phyloP scores from a whole-genome alignment of 2,113 vertebrate species.

The Heterotis niloticus region DNA sequence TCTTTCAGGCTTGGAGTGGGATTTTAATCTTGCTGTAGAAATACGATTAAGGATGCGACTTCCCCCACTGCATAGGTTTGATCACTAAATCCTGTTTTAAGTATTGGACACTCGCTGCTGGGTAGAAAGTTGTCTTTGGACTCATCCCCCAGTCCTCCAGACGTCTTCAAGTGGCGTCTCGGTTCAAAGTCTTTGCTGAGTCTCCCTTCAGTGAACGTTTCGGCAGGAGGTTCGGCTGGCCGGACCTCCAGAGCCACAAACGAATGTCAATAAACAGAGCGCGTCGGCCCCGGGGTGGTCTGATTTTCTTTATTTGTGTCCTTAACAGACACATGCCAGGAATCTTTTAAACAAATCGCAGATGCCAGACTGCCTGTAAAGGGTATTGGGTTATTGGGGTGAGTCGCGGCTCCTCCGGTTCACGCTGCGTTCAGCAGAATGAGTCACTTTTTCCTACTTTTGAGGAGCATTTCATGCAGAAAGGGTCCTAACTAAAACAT shows the following conservation, averaged over 20 bases:
- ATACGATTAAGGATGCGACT: not conserved
- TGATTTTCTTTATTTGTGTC: constrained; percentile 45
- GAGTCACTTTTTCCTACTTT: constrained; percentile 13
- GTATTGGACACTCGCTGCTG: too few species aligned
- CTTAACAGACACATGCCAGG: constrained; percentile 48
- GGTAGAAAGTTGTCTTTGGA: too few species aligned
- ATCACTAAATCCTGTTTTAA: too few species aligned
- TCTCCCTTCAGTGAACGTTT: constrained; percentile 21
- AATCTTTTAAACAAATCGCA: constrained; percentile 45
- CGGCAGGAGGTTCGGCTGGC: constrained; percentile 3
- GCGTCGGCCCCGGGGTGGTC: constrained; percentile 48
- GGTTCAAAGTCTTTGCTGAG: not conserved
- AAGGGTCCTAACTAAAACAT: not conserved
- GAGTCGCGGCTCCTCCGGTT: constrained; percentile 13
- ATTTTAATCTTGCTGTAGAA: not conserved
- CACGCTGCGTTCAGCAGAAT: constrained; percentile 13
- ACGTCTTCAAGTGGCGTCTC: not conserved
- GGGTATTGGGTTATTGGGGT: constrained; percentile 17
- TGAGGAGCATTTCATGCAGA: not conserved
- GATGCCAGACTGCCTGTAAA: constrained; percentile 38
- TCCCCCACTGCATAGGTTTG: not conserved
- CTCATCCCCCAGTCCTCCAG: not conserved
- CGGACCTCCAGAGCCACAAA: constrained; percentile 17
- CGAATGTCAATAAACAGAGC: constrained; percentile 42
- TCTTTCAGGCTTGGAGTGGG: not conserved